Percentiles rank a stretch among this genome's conserved stretches.
Conservation (phyloP, 2,797 vertebrate species). For the Peromyscus melanophrys region DNA sequence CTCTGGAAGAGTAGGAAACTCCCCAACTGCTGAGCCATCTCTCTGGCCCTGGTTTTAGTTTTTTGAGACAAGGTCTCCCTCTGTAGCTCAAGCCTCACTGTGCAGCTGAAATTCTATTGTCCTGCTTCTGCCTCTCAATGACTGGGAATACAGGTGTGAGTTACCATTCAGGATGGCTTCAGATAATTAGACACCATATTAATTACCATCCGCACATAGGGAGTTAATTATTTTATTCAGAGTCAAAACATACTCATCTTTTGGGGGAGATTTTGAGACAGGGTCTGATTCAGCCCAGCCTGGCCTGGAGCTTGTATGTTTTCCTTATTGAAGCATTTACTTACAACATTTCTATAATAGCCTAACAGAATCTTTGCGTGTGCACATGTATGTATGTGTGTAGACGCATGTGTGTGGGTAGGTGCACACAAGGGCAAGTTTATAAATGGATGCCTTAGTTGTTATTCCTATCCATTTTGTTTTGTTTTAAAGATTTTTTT, state of each 20-base stretch:
- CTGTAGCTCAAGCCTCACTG: neutral
- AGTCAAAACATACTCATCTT: neutral
- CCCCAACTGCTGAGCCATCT: neutral
- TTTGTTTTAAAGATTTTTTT: neutral
- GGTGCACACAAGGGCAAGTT: neutral
- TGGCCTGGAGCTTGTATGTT: neutral
- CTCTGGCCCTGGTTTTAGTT: neutral
- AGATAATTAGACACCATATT: neutral
- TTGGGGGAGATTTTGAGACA: neutral
- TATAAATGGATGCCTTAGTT: neutral
- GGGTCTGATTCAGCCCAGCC: neutral
- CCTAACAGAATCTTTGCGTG: neutral
- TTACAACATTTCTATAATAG: conserved; percentile 11
- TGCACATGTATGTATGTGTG: neutral
- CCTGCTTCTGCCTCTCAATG: neutral
- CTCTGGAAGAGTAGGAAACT: neutral
- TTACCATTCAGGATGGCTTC: neutral
- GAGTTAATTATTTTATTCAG: neutral
- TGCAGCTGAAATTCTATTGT: neutral
- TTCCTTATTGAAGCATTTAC: conserved; percentile 1
- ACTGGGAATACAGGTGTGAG: neutral
- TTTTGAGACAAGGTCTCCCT: neutral
- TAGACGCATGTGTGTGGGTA: neutral
- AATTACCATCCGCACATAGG: neutral
- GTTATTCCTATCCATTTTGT: neutral